Percentiles rank a stretch among this genome's conserved stretches.
Conservation (phyloP, 2,888 invertebrate genomes). For the Pollenia labialis region DNA sequence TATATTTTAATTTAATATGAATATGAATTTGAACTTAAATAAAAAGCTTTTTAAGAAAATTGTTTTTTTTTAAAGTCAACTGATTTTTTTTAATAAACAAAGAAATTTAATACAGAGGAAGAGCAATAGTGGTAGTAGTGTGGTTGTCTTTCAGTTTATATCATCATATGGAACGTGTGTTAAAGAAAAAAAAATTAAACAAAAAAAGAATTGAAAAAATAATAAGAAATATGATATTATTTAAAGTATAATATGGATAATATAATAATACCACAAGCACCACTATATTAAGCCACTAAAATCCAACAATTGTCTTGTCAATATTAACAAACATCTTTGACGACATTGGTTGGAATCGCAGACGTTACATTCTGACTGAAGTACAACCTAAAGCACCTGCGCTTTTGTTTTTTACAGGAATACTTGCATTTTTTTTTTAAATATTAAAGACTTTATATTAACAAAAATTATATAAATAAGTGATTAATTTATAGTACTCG, state of each 20-base stretch:
- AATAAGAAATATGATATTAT: constrained; percentile 52
- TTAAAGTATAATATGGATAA: not conserved
- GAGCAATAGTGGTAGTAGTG: not conserved
- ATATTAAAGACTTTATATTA: too few species aligned
- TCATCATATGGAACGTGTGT: constrained; percentile 38
- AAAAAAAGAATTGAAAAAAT: constrained; percentile 21
- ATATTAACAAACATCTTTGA: not conserved
- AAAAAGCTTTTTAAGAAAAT: not conserved
- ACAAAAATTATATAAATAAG: too few species aligned
- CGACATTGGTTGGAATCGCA: constrained; percentile 6
- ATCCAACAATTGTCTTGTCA: constrained; percentile 18
- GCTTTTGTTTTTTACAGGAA: too few species aligned
- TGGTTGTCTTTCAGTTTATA: constrained; percentile 20
- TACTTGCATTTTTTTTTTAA: too few species aligned
- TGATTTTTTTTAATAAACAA: constrained; percentile 31
- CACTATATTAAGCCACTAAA: constrained; percentile 33
- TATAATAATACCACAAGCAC: constrained; percentile 46
- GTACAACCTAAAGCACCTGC: constrained; percentile 31
- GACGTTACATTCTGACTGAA: constrained; percentile 5
- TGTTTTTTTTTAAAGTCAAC: constrained; percentile 3
- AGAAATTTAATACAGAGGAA: constrained; percentile 36
- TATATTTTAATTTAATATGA: constrained; percentile 38
- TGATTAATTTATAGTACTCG: too few species aligned
- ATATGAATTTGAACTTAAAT: constrained; percentile 18
- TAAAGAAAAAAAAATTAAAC: not conserved